These are phyloP conservation scores for Drosophila trapezifrons DNA, from an alignment of 1,140 invertebrate genomes.

Conservation along the genomic window DNA sequence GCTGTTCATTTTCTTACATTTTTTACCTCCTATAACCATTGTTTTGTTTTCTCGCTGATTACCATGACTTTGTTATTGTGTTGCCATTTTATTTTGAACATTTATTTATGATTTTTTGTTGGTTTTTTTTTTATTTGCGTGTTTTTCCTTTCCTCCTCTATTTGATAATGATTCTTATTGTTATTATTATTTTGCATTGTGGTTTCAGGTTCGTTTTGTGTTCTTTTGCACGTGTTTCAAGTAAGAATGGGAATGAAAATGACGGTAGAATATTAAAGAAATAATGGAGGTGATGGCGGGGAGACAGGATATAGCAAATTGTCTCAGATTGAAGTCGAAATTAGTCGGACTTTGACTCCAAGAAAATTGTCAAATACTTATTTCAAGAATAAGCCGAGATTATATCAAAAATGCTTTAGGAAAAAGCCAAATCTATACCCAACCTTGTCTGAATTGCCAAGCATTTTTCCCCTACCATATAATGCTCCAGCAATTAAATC, in stretches of 20 bases:
- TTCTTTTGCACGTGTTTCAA: slow-evolving; percentile 55
- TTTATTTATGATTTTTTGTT: slow-evolving; percentile 61
- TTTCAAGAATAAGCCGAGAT: not conserved
- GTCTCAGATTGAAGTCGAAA: slow-evolving; percentile 3
- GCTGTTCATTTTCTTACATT: slow-evolving; percentile 40
- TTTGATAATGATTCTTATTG: slow-evolving; percentile 71
- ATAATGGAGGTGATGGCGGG: slow-evolving; percentile 1
- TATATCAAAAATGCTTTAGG: not conserved
- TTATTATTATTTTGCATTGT: slow-evolving; percentile 48
- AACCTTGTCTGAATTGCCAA: slow-evolving; percentile 15
- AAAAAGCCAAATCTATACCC: not conserved
- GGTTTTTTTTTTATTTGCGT: slow-evolving; percentile 1
- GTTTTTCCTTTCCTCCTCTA: slow-evolving; percentile 23
- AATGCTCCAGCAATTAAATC: slow-evolving; percentile 42
- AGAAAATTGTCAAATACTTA: not conserved
- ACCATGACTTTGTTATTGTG: slow-evolving; percentile 33
- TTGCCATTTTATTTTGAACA: slow-evolving; percentile 62
- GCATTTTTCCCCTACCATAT: slow-evolving; percentile 1
- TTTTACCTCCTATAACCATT: slow-evolving; percentile 35
- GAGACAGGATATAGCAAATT: slow-evolving; percentile 14
- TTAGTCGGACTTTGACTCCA: slow-evolving; percentile 2
- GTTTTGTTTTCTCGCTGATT: slow-evolving; percentile 36
- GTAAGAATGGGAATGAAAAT: slow-evolving; percentile 31
- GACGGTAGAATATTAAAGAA: slow-evolving; percentile 14
- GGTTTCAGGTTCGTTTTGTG: slow-evolving; percentile 35